A percentile compares a stretch with the other conserved stretches of the same genome.
Conservation (phyloP, 2,797 vertebrate genomes). For the Pterois miles region DNA sequence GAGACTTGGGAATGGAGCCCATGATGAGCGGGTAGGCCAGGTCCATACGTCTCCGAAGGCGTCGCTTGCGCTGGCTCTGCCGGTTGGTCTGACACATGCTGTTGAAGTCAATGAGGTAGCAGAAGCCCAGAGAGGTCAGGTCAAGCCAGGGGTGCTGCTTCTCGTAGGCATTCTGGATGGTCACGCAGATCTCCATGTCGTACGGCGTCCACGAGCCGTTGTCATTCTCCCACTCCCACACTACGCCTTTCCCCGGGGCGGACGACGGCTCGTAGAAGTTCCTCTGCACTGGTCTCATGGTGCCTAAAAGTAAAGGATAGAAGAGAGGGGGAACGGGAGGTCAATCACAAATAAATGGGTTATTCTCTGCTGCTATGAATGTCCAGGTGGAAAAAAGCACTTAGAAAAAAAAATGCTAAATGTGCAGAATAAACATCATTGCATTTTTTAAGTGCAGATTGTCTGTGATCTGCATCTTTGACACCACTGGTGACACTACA, state of each 20-base stretch:
- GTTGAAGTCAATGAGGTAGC: constrained; percentile 96
- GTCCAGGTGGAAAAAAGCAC: not conserved
- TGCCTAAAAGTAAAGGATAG: constrained; percentile 80
- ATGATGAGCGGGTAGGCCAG: constrained; percentile 95
- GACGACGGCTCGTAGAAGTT: constrained; percentile 98
- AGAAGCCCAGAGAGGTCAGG: constrained; percentile 95
- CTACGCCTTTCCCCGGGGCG: constrained; percentile 93
- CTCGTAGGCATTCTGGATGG: constrained; percentile 98
- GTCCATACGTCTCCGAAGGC: constrained; percentile 94
- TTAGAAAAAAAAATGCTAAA: not conserved
- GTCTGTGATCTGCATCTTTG: not conserved
- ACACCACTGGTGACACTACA: not conserved
- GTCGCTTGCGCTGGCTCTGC: constrained; percentile 92
- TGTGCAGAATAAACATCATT: not conserved
- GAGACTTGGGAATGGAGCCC: constrained; percentile 96
- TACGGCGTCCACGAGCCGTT: constrained; percentile 94
- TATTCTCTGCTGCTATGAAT: not conserved
- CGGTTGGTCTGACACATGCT: constrained; percentile 97
- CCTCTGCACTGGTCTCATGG: constrained; percentile 93
- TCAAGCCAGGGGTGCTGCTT: constrained; percentile 99
- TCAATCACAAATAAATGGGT: not conserved
- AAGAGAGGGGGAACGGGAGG: constrained; percentile 20
- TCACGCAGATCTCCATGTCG: constrained; percentile 98
- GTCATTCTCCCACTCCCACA: constrained; percentile 98
- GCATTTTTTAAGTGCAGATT: not conserved